Evolutionary conservation across 2,113 vertebrate species (phyloP).

Genomic region (Bathybates hornii): DNA sequence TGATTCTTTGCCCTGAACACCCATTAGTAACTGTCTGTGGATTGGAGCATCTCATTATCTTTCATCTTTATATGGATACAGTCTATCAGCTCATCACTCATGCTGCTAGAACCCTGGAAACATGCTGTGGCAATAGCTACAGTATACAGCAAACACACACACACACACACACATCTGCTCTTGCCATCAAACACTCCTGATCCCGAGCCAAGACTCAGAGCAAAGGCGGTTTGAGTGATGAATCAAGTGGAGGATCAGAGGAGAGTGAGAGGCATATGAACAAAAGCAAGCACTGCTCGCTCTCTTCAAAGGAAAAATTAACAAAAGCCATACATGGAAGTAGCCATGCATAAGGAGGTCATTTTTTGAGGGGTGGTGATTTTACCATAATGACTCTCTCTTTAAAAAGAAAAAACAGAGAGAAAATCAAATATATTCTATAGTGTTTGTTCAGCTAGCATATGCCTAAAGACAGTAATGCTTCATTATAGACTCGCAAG

Average conservation of each 20-base stretch:
- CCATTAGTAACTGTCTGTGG: constrained; percentile 51
- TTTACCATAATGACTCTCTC: background rate
- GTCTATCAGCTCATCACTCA: constrained; percentile 31
- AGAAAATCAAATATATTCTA: background rate
- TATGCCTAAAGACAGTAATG: background rate
- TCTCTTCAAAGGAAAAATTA: background rate
- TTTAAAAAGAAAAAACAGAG: background rate
- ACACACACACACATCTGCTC: background rate
- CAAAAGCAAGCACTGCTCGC: constrained; percentile 1
- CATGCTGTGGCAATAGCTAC: background rate
- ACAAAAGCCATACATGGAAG: background rate
- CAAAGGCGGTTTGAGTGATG: constrained; percentile 31
- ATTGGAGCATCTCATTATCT: constrained; percentile 50
- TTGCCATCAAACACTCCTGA: constrained; percentile 33
- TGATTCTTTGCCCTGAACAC: constrained; percentile 32
- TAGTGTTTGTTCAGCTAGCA: background rate
- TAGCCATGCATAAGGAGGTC: background rate
- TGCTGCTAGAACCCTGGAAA: constrained; percentile 1
- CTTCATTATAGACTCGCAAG: background rate
- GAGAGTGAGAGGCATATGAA: constrained; percentile 4
- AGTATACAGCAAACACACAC: background rate
- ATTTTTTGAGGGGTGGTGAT: background rate
- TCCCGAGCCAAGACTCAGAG: constrained; percentile 28
- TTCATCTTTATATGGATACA: constrained; percentile 43
- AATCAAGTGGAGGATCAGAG: constrained; percentile 49